Conservation (phyloP, 1,140 invertebrate species). For the Coenobita brevimanus region DNA sequence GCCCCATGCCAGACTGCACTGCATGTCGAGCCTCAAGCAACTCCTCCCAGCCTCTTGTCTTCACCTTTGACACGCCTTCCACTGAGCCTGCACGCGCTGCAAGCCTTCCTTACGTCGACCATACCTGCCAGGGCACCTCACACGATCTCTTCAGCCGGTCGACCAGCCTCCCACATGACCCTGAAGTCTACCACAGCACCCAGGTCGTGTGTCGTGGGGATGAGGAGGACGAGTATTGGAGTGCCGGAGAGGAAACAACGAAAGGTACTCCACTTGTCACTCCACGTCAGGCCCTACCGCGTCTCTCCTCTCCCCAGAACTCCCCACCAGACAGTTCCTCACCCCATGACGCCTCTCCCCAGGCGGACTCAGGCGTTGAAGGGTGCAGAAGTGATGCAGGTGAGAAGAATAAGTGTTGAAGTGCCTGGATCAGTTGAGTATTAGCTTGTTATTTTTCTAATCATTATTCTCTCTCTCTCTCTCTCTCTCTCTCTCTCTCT, state of each 20-base stretch:
- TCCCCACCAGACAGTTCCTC: slow-evolving; percentile 5
- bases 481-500: too few relatives aligned
- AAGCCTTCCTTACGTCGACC: slow-evolving; percentile 50
- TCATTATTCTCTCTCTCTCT: too few relatives aligned
- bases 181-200: slow-evolving; percentile 31
- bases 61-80: slow-evolving; percentile 32
- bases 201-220: slow-evolving; percentile 12
- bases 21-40: slow-evolving; percentile 31
- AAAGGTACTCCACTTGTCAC: slow-evolving; percentile 11
- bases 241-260: slow-evolving; percentile 29
- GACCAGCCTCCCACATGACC: slow-evolving; percentile 51
- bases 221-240: slow-evolving; percentile 47
- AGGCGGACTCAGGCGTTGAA: slow-evolving; percentile 40
- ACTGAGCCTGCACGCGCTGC: slow-evolving; percentile 36
- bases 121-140: not conserved
- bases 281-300: not conserved
- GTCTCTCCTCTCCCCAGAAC: not conserved
- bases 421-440: too few relatives aligned
- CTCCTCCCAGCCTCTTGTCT: slow-evolving; percentile 44
- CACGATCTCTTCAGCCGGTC: slow-evolving; percentile 37
- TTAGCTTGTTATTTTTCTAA: too few relatives aligned
- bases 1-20: slow-evolving; percentile 56
- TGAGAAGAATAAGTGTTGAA: not conserved
- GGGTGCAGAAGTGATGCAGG: slow-evolving; percentile 26
- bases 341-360: not conserved